Evolutionary conservation across 2,888 invertebrate species (phyloP), one percentile per base, ranked within the genome.

Genomic region (Idaea biselata): DNA sequence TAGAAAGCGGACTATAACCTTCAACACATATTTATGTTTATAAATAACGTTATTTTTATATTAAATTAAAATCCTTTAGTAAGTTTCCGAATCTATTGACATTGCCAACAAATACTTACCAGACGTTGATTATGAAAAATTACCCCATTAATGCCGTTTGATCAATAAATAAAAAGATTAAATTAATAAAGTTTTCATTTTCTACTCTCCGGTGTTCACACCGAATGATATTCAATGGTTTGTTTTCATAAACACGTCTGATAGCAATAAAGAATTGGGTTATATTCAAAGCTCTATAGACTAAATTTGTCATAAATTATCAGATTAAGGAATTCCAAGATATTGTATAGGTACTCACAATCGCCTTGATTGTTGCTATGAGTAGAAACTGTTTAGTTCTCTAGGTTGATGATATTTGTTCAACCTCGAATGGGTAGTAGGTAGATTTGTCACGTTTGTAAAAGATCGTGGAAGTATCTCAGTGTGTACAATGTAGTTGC

Each of bases 401-500:
- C 70, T 71, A 65, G 74, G 68, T 71, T 71, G 67, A 64, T 68
- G 71, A 78, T 81, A 79, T 85, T 84, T 81, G 80, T 80, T 77
- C 80, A 79, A 76, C 80, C 78, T 81, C 76, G 73, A 80, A 81
- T 74, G 72, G 71, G 78, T 77, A 80, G 71, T 75, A 72, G 75
- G 73, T 77, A 79, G 80, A 81, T 81, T 78, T 83, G 84, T 84
- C 81, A 84, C 81, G 83, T 81, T 80, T 71, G 74, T 78, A 77
- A 78, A 79, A 80, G 73, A 76, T 79, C 74, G 76, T 80, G 76
- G 78, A 79, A 81, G 80, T 76, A 82, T 80, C 76, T 77, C 75
- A 76, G 60, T 70, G 75, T 72, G 77, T 56, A 89, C 87, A 89
- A 88, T 86, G 82, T 86, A 84, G 81, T 86, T 84, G 88, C 86